Base-by-base conservation (phyloP, 2,888 invertebrate genomes). In the Lasius platythorax region DNA sequence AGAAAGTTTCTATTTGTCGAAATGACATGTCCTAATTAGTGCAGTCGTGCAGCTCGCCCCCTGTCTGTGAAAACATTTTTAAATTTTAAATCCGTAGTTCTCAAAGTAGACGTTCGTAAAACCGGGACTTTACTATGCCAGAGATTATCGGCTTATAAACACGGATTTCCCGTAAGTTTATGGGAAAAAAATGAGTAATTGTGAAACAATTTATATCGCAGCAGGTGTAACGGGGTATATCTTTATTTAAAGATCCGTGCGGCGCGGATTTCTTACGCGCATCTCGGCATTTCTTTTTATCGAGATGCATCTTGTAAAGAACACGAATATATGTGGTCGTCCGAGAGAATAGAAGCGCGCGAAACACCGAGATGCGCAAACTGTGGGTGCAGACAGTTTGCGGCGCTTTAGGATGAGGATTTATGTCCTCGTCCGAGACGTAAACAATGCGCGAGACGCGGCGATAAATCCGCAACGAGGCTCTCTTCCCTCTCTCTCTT, bases 391-490 rank as follows among this genome's bases (percentile, higher is more conserved):
- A 87, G 88, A 85, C 84, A 87, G 85, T 87, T 86, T 64, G 78
- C 70, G 87, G 87, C 85, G 87, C 86, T 90, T 91, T 90, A 85
- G 81, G 88, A 87, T 53, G 83, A 68, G 86, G 85, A 91, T 92
- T 91, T 91, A 90, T 87, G 87, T 82, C 76, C 74, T 83, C 81
- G 79, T 58, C 83, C n/a, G 79, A 74, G 87, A 90, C 90, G 89
- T 91, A 91, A 92, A 92, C 91, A 93, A 92, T 91, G 89, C 88
- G 78, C 66, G 87, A 89, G 90, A 86, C 87, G 88, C 85, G 90
- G 85, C 89, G 88, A 92, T 92, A 93, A 92, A 92, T 92, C 92
- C 86, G 84, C 81, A 70, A 28, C 53, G 70, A 66, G 83, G 83
- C 72, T 63, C 64, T 78, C 83, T 40, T 72, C 56, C 18, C 37